These are phyloP conservation scores for Hyposoter dolosus DNA, from an alignment of 2,888 invertebrate genomes.

Conservation along the genomic window DNA sequence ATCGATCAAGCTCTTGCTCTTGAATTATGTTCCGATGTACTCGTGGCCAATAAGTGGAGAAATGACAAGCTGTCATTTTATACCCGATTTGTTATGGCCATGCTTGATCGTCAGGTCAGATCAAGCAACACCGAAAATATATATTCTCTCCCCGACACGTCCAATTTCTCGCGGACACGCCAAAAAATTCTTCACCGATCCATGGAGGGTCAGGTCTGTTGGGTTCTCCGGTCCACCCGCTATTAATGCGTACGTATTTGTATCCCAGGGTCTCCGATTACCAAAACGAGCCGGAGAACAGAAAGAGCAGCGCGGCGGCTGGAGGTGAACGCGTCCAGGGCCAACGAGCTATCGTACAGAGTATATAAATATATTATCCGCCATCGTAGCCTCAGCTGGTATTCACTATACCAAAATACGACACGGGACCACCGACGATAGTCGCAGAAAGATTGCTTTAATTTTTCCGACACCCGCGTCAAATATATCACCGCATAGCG, in stretches of 20 bases:
- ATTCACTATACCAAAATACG: conserved; percentile 51
- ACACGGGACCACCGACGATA: conserved; percentile 80
- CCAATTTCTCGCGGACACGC: conserved; percentile 61
- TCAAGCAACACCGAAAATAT: conserved; percentile 31
- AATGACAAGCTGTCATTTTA: conserved; percentile 1
- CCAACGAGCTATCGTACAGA: conserved; percentile 63
- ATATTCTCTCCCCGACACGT: conserved; percentile 59
- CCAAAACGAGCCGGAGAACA: conserved; percentile 70
- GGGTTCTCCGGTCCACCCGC: conserved; percentile 68
- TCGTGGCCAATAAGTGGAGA: background rate
- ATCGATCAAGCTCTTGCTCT: background rate
- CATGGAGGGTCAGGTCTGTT: conserved; percentile 56
- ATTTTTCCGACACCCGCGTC: conserved; percentile 83
- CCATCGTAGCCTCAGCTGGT: conserved; percentile 40
- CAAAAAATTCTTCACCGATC: conserved; percentile 54
- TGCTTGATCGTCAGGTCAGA: conserved; percentile 12
- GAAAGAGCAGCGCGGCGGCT: conserved; percentile 64
- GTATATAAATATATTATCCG: conserved; percentile 26
- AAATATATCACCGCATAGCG: conserved; percentile 79
- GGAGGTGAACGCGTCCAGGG: conserved; percentile 59
- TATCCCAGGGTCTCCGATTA: conserved; percentile 84
- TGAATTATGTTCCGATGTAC: background rate
- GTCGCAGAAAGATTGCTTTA: conserved; percentile 82
- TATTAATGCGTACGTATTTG: conserved; percentile 84
- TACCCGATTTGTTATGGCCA: conserved; percentile 5